Conservation (phyloP, 37 sponge, comb jelly and placozoan genomes). For the Corticium candelabrum region DNA sequence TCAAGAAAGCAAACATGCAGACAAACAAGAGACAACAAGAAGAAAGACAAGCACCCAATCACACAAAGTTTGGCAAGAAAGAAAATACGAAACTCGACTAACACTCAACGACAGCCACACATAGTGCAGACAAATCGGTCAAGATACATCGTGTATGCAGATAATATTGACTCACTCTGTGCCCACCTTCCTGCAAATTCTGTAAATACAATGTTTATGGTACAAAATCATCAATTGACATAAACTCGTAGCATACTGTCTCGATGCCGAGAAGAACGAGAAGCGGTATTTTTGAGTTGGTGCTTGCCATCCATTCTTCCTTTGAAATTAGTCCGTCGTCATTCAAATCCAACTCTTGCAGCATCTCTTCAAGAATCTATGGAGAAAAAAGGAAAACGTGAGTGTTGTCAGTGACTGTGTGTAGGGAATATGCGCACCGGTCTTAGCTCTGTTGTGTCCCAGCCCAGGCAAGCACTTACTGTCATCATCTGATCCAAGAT, state of each 20-base stretch:
- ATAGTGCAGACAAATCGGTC: too few relatives aligned
- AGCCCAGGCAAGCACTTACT: constrained; percentile 8
- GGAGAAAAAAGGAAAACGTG: not conserved
- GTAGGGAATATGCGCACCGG: constrained; percentile 6
- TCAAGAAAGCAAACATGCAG: not conserved
- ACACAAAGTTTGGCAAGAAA: too few relatives aligned
- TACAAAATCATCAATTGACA: not conserved
- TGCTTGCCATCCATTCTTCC: constrained; percentile 9
- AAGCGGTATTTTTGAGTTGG: not conserved
- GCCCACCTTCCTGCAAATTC: constrained; percentile 1
- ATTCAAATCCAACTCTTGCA: constrained; percentile 10
- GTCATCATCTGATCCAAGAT: constrained; percentile 14
- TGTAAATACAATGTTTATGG: constrained; percentile 7
- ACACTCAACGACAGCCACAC: not conserved
- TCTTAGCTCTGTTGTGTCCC: constrained; percentile 12
- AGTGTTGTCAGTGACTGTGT: not conserved
- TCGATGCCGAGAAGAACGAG: constrained; percentile 16
- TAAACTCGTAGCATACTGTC: constrained; percentile 1
- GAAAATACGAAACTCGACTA: not conserved
- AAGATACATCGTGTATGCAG: too few relatives aligned
- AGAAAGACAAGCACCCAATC: too few relatives aligned
- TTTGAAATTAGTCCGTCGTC: not conserved
- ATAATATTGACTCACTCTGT: constrained; percentile 8
- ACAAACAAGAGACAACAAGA: too few relatives aligned
- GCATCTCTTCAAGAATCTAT: constrained; percentile 16